These are phyloP conservation scores for Trileptium ribeirensis DNA, from an alignment of 2,888 invertebrate genomes.

Conservation along the genomic window DNA sequence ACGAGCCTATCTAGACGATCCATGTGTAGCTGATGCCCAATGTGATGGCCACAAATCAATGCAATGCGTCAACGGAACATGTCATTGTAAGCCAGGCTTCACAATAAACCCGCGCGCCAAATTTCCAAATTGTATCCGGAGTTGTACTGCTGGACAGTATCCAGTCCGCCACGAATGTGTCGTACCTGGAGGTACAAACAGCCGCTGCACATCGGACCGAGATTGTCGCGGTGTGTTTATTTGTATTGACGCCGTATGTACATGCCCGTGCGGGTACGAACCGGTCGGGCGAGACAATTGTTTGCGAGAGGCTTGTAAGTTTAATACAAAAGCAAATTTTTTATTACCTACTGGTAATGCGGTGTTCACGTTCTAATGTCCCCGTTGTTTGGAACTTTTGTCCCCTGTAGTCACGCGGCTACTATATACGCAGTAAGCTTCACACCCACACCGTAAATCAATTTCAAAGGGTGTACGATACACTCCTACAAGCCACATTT, in stretches of 20 bases:
- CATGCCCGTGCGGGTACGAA: neutral
- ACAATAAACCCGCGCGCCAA: neutral
- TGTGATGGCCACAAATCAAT: constrained; percentile 49
- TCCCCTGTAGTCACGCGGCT: no score
- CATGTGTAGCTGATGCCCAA: constrained; percentile 47
- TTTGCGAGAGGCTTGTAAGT: neutral
- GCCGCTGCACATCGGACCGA: neutral
- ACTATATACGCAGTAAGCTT: no score
- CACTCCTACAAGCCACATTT: neutral
- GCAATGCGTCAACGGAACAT: constrained; percentile 40
- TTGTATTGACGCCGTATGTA: neutral
- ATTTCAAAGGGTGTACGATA: neutral
- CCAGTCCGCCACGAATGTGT: neutral
- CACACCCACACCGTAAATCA: no score
- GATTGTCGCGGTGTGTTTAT: neutral
- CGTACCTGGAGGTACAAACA: neutral
- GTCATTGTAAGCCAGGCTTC: constrained; percentile 14
- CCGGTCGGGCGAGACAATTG: neutral
- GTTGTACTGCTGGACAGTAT: neutral
- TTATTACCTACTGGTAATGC: no score
- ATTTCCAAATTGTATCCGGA: constrained; percentile 6
- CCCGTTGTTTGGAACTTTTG: no score
- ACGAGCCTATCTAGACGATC: neutral
- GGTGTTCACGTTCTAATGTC: no score
- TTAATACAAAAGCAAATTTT: no score